A percentile compares a stretch with the other conserved stretches of the same genome.
Conservation (phyloP, 2,797 vertebrate species). For the Notamacropus eugenii region DNA sequence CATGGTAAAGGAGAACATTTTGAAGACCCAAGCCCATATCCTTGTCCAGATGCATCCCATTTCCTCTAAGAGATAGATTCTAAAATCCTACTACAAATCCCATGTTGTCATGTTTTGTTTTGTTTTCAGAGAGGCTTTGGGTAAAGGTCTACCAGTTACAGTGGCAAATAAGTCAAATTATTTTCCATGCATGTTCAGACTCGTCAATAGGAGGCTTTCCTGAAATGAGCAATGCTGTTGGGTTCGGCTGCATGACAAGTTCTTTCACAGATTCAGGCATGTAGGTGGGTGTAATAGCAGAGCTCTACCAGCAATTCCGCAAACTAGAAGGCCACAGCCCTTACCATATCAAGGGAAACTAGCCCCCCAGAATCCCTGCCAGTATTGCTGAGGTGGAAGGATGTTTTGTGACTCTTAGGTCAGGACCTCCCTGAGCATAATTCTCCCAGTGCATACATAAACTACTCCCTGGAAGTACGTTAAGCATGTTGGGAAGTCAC, state of each 20-base stretch:
- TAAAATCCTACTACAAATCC: constrained; percentile 44
- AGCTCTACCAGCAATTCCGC: neutral
- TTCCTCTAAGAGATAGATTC: constrained; percentile 29
- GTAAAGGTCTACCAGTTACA: constrained; percentile 46
- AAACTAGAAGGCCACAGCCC: neutral
- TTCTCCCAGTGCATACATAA: neutral
- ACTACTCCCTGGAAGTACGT: constrained; percentile 16
- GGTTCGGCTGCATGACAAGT: constrained; percentile 23
- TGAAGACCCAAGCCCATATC: constrained; percentile 30
- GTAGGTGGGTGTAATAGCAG: constrained; percentile 23
- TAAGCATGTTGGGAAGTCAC: neutral
- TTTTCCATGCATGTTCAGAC: constrained; percentile 60
- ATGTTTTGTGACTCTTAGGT: neutral
- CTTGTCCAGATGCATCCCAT: neutral
- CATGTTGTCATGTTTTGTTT: constrained; percentile 3
- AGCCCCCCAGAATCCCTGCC: neutral
- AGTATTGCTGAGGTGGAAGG: neutral
- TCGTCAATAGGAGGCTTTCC: constrained; percentile 47
- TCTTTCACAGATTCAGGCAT: constrained; percentile 16
- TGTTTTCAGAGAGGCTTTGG: constrained; percentile 26
- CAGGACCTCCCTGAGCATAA: neutral
- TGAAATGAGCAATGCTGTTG: constrained; percentile 60
- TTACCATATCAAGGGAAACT: neutral
- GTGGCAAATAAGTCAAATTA: constrained; percentile 59
- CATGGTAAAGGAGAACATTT: neutral